These are phyloP conservation scores for Polietes domitor DNA, from an alignment of 2,888 invertebrate species.

Conservation along the genomic window DNA sequence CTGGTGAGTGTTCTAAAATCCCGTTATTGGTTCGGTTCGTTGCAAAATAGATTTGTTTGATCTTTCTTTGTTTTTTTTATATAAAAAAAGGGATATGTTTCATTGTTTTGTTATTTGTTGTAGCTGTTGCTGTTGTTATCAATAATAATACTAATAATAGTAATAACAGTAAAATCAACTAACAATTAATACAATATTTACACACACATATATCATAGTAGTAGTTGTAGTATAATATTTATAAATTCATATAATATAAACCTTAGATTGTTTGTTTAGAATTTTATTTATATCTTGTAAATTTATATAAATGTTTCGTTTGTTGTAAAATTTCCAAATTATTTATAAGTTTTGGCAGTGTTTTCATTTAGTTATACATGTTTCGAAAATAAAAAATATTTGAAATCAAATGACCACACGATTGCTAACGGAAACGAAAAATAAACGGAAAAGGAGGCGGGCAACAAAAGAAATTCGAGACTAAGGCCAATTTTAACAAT, in stretches of 20 bases:
- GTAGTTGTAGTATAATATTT: constrained; percentile 16
- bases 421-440: too few relatives aligned
- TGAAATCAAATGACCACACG: not conserved
- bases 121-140: too few relatives aligned
- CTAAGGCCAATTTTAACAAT: too few relatives aligned
- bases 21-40: constrained; percentile 23
- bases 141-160: constrained; percentile 38
- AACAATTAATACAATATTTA: constrained; percentile 59
- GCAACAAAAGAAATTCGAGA: too few relatives aligned
- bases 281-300: constrained; percentile 28
- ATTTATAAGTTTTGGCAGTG: constrained; percentile 58
- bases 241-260: constrained; percentile 58
- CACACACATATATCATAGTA: constrained; percentile 51
- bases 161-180: constrained; percentile 51
- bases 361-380: constrained; percentile 17
- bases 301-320: constrained; percentile 23
- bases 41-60: constrained; percentile 14
- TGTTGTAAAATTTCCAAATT: constrained; percentile 45
- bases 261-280: constrained; percentile 45
- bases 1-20: not conserved
- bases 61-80: constrained; percentile 25
- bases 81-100: constrained; percentile 46
- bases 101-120: constrained; percentile 7
- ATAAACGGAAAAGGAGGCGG: not conserved
- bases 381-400: not conserved